Conservation (phyloP, 2,888 invertebrate genomes). For the Malthinus seriepunctatus region DNA sequence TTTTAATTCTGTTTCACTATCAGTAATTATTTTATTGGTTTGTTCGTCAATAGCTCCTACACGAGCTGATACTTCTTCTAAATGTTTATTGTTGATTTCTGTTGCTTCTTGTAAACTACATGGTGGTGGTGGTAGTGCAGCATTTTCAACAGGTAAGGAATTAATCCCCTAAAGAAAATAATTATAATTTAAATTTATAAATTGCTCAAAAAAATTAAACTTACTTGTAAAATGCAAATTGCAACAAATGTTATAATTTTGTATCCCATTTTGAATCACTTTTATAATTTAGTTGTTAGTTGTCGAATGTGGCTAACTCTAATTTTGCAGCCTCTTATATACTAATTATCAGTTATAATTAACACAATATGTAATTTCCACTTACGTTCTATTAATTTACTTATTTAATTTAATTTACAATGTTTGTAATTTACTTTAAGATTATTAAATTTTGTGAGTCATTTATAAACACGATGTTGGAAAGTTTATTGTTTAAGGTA, state of each 20-base stretch:
- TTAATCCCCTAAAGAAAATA: slow-evolving; percentile 1
- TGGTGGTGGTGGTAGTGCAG: neutral
- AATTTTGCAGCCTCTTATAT: neutral
- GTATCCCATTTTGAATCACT: neutral
- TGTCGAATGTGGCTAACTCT: neutral
- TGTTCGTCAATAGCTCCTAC: neutral
- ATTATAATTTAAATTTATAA: too few species aligned
- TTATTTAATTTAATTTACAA: neutral
- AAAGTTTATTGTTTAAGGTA: too few species aligned
- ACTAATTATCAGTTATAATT: neutral
- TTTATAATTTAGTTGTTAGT: neutral
- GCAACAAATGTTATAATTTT: neutral
- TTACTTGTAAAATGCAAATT: slow-evolving; percentile 6
- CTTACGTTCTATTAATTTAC: neutral
- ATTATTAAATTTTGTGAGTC: too few species aligned
- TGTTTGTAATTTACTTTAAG: neutral
- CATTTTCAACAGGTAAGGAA: neutral
- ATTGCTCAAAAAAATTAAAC: neutral
- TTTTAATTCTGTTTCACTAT: neutral
- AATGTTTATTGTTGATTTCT: neutral
- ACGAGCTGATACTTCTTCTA: neutral
- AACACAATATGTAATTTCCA: slow-evolving; percentile 1
- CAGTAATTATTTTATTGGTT: neutral
- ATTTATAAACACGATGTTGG: too few species aligned
- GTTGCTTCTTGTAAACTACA: slow-evolving; percentile 8